Percentiles rank a stretch among this genome's conserved stretches.
These are phyloP conservation scores for Hucho hucho DNA, from an alignment of 2,113 vertebrate species.

Conservation along the genomic window DNA sequence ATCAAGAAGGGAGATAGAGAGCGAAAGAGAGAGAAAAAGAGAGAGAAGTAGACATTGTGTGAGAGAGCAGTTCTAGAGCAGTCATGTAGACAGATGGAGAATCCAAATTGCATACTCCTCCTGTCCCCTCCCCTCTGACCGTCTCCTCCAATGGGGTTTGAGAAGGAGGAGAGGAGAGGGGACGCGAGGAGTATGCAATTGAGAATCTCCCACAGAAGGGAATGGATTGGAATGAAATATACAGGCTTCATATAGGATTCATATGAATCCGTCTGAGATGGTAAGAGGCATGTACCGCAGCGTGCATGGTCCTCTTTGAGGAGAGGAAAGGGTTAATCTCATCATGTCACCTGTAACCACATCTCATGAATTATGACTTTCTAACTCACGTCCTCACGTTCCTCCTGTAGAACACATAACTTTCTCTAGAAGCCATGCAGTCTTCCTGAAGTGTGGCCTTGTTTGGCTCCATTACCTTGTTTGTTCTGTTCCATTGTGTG, in stretches of 20 bases:
- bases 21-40: too few relatives aligned
- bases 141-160: too few relatives aligned
- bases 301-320: not conserved
- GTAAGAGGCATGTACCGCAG: too few relatives aligned
- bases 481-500: slow-evolving; percentile 6
- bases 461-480: slow-evolving; percentile 1
- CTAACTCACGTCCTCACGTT: not conserved
- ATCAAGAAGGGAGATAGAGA: not conserved
- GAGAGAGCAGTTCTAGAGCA: not conserved
- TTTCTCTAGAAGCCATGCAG: not conserved
- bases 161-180: too few relatives aligned
- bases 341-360: not conserved
- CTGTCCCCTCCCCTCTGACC: too few relatives aligned
- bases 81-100: too few relatives aligned
- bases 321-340: not conserved
- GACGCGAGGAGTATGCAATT: too few relatives aligned
- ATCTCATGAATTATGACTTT: not conserved
- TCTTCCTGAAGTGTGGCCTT: not conserved
- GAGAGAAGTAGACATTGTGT: not conserved
- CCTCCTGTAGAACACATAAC: not conserved
- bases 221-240: too few relatives aligned
- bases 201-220: too few relatives aligned
- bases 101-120: too few relatives aligned
- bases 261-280: too few relatives aligned
- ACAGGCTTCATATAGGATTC: too few relatives aligned